A percentile compares a stretch with the other conserved stretches of the same genome.
Conservation (phyloP, 2,888 invertebrate species). For the Cremastobaeus sp. region DNA sequence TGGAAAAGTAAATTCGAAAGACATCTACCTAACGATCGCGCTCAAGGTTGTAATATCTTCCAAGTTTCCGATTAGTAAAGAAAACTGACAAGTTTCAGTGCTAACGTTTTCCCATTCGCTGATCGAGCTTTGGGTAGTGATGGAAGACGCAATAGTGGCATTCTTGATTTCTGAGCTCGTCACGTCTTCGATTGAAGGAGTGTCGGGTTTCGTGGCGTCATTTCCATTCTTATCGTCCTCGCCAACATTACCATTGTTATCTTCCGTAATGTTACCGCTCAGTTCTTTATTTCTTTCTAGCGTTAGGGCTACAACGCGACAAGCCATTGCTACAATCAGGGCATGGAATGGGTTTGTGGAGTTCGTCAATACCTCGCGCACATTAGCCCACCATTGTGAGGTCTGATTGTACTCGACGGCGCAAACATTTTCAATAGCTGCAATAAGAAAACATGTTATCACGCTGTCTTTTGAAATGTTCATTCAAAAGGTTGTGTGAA, state of each 20-base stretch:
- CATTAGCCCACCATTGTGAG: constrained; percentile 90
- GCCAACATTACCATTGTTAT: constrained; percentile 66
- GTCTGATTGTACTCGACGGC: constrained; percentile 82
- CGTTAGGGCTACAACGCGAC: constrained; percentile 85
- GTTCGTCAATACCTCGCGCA: constrained; percentile 85
- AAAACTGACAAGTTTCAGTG: constrained; percentile 92
- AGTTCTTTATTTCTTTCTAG: constrained; percentile 78
- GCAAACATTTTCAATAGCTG: constrained; percentile 78
- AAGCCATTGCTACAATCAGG: constrained; percentile 89
- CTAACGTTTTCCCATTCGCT: constrained; percentile 89
- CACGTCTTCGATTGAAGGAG: constrained; percentile 80
- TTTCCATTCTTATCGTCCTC: constrained; percentile 65
- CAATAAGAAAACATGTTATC: too few species aligned
- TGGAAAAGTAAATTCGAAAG: constrained; percentile 1
- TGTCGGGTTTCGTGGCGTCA: constrained; percentile 72
- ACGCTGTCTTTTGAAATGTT: too few species aligned
- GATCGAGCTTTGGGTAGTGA: constrained; percentile 64
- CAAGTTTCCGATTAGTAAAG: constrained; percentile 90
- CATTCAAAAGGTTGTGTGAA: too few species aligned
- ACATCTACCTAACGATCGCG: constrained; percentile 80
- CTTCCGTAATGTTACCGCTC: constrained; percentile 50
- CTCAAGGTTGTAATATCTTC: constrained; percentile 92
- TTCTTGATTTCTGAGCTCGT: constrained; percentile 35
- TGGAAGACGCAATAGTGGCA: constrained; percentile 25
- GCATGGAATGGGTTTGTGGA: constrained; percentile 88